Conservation (phyloP, 2,888 invertebrate genomes). For the Masnerella sp. region DNA sequence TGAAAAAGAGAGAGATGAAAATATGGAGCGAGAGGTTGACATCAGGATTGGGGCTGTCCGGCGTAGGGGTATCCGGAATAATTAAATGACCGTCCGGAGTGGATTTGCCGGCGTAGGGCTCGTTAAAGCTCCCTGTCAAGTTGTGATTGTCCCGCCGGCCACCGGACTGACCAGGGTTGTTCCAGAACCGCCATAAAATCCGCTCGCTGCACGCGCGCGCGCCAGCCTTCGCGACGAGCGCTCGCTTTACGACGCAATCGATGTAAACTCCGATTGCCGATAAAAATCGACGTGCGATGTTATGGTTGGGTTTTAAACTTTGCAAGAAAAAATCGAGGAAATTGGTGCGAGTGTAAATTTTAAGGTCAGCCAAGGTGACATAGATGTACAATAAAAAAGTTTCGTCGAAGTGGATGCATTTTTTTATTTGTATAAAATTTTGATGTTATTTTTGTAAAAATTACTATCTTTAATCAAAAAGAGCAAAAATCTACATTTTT, state of each 20-base stretch:
- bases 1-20: slow-evolving; percentile 20
- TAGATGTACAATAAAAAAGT: too few relatives aligned
- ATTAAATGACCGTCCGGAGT: slow-evolving; percentile 77
- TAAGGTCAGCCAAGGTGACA: too few relatives aligned
- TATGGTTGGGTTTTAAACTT: not conserved
- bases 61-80: slow-evolving; percentile 70
- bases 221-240: slow-evolving; percentile 37
- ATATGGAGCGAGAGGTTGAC: slow-evolving; percentile 24
- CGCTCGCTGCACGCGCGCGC: slow-evolving; percentile 57
- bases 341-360: too few relatives aligned
- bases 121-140: slow-evolving; percentile 77
- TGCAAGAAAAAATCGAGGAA: not conserved
- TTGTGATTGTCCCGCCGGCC: slow-evolving; percentile 75
- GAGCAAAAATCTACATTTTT: too few relatives aligned
- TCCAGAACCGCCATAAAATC: slow-evolving; percentile 73
- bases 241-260: slow-evolving; percentile 73
- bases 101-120: slow-evolving; percentile 74
- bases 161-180: slow-evolving; percentile 69
- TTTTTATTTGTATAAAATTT: too few relatives aligned
- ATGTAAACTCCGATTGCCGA: slow-evolving; percentile 67
- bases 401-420: too few relatives aligned
- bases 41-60: slow-evolving; percentile 46
- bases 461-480: too few relatives aligned
- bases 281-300: slow-evolving; percentile 16
- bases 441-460: too few relatives aligned